A percentile compares a stretch with the other conserved stretches of the same genome.
Conservation (phyloP, 2,888 invertebrate species). For the Seira musarum region DNA sequence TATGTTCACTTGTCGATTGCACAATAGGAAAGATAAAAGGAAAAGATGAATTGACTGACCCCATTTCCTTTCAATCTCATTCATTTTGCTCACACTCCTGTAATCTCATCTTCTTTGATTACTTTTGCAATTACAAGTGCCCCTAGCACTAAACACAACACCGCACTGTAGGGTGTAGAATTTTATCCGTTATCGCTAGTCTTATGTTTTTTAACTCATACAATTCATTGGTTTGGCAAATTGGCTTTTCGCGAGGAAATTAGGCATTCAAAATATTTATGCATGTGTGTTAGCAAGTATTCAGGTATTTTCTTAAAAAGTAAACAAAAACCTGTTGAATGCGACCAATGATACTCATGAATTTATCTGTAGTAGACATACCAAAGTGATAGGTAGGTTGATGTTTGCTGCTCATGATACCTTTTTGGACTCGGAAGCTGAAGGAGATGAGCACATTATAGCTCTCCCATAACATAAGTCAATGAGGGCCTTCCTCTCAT, state of each 20-base stretch:
- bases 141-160: background rate
- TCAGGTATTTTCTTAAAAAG: background rate
- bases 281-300: background rate
- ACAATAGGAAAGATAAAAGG: slow-evolving; percentile 42
- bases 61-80: background rate
- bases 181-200: background rate
- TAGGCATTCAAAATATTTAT: background rate
- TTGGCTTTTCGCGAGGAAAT: background rate
- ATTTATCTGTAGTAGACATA: background rate
- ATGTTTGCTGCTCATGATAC: slow-evolving; percentile 15
- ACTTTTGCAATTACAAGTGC: background rate
- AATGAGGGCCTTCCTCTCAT: background rate
- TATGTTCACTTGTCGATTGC: slow-evolving; percentile 36
- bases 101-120: slow-evolving; percentile 33
- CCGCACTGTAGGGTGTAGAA: background rate
- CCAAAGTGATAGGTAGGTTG: background rate
- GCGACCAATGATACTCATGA: background rate
- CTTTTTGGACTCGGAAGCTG: slow-evolving; percentile 41
- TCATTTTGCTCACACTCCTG: slow-evolving; percentile 7
- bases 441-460: slow-evolving; percentile 26
- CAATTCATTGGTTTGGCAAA: slow-evolving; percentile 18
- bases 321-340: slow-evolving; percentile 34
- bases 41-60: slow-evolving; percentile 31
- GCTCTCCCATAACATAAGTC: no score
- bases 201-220: background rate